Evolutionary conservation across 2,797 vertebrate genomes (phyloP).

Genomic region (Perodicticus potto): DNA sequence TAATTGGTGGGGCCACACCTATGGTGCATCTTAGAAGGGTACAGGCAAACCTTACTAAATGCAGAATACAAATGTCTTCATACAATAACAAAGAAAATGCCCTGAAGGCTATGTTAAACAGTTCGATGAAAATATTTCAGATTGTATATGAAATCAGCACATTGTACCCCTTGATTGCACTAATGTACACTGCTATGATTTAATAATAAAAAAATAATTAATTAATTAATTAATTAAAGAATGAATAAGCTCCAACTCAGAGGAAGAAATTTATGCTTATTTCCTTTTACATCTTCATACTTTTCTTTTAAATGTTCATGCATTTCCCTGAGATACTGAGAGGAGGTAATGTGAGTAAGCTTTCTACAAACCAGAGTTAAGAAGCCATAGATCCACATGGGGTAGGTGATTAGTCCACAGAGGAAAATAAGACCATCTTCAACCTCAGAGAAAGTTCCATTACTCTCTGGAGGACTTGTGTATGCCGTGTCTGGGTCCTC

Average conservation of each 20-base stretch:
- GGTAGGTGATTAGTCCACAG: not conserved
- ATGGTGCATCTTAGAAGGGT: too few relatives aligned
- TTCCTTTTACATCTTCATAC: not conserved
- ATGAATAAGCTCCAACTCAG: not conserved
- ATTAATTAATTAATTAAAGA: not conserved
- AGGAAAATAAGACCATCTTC: slow-evolving; percentile 5
- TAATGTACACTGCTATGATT: too few relatives aligned
- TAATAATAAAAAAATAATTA: too few relatives aligned
- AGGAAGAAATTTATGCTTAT: not conserved
- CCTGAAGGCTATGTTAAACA: too few relatives aligned
- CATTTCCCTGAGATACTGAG: not conserved
- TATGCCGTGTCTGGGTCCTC: not conserved
- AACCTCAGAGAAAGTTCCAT: not conserved
- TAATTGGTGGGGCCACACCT: too few relatives aligned
- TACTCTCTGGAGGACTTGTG: not conserved
- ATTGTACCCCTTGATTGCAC: too few relatives aligned
- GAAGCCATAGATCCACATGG: not conserved
- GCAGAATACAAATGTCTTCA: too few relatives aligned
- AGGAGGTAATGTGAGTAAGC: not conserved
- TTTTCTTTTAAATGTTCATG: not conserved
- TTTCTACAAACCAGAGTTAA: slow-evolving; percentile 6
- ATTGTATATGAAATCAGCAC: too few relatives aligned
- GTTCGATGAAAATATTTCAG: too few relatives aligned
- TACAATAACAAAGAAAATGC: too few relatives aligned
- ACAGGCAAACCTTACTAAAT: too few relatives aligned